Base-by-base conservation (phyloP, 2,113 vertebrate genomes). In the Actinemys pallida region DNA sequence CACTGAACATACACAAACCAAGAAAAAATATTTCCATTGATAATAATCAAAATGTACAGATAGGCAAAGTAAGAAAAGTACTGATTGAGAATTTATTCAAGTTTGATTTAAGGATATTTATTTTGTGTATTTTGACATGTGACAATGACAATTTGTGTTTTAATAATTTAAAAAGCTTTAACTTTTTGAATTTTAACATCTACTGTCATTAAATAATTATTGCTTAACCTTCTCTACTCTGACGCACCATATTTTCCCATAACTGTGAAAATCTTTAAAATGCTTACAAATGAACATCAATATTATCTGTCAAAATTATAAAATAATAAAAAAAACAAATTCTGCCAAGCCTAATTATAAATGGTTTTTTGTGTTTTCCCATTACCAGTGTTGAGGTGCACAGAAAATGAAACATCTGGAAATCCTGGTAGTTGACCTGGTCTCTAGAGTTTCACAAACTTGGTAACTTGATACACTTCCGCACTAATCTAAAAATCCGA, bases 401-500 rank as follows among this genome's bases (percentile, higher is more conserved):
- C 65, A 81, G 76, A 47, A 81, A 10, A 0, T 2, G 86, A 53
- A 57, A 35, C 47, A 45, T n/a, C 16, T 0, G 0, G 54, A n/a
- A 92, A 2, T 53, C 31, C 2, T 27, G 49, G 57, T 5, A n/a
- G 85, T 62, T 88, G 90, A 88, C 50, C 2, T 39, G 0, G n/a
- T 56, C 79, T 75, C 83, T 56, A 81, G 91, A 91, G 96, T 93
- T 95, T 81, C 86, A 54, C 84, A 88, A 19, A 49, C 72, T 49
- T 20, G 29, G 10, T 29, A 78, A 89, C 59, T 97, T 92, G 94
- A 83, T 84, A 95, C 90, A 81, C 19, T 10, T 75, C 89, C 84
- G 85, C 89, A 90, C 81, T 85, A 95, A 96, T 93, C 93, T 95
- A 49, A 92, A 95, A 95, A 95, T 69, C 97, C 57, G 84, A 94